Evolutionary conservation across 2,113 vertebrate species (phyloP), one percentile per base, ranked within the genome.

Genomic region (Bagarius yarrelli): DNA sequence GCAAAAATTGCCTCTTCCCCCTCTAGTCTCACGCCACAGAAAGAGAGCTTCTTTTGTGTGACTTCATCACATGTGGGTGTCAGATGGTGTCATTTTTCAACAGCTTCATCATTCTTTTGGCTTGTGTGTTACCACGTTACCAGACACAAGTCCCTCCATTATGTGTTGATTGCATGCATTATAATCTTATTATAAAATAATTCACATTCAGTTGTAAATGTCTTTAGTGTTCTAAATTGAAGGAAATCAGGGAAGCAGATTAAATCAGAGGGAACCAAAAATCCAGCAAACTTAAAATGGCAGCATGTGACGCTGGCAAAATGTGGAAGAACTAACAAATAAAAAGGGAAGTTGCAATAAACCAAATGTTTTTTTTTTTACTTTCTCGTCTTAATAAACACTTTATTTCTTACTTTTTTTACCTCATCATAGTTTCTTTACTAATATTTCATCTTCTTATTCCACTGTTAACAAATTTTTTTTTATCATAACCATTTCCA

Each of bases 41-140:
- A 76, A 76, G 81, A 82, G 77, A 27, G 81, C 53, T 59, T 60
- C 73, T 30, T 44, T 77, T 82, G 81, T 82, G 63, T 23, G 73
- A 27, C 27, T 77, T 52, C 55, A n/a, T 55, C 80, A 63, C 73
- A 82, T 77, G 73, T 82, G 80, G 19, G 53, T 47, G 80, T 76
- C 53, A 69, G 9, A 69, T 27, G 63, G 81, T 76, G 63, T 77
- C 53, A 70, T 77, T 70, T 77, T 82, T 76, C 73, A 81, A 44
- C 52, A 66, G 34, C 50, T 21, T 60, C 50, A 34, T 59, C 72
- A 77, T 77, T 27, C 53, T 60, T 82, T 64, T 40, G 60, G 74
- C 59, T 47, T 40, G 30, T 59, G 3, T 12, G 74, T 66, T 19
- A 70, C 5, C 25, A 72, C 14, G 61, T 47, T 0, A 13, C n/a